Base-by-base conservation (phyloP, 2,888 invertebrate genomes). In the Macropis europaea region DNA sequence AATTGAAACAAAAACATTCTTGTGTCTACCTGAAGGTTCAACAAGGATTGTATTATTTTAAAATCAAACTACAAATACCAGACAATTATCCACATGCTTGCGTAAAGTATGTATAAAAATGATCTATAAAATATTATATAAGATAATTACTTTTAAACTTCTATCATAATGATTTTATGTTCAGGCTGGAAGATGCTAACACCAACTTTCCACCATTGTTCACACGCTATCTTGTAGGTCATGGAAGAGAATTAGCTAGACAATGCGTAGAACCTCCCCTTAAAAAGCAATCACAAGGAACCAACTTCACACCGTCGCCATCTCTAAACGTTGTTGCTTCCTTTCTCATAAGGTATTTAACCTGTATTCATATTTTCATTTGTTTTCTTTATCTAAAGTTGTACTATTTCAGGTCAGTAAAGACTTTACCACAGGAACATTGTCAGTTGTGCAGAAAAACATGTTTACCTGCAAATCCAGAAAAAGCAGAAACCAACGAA, bases 261-360 rank as follows among this genome's bases (percentile, higher is more conserved):
- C 92, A 91, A 84, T 94, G 95, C 88, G 93, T 94, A 0, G 94
- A 95, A 83, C 92, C 94, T 3, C 94, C 95, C 0, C 77, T 94
- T 4, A 93, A 91, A 70, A 91, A 91, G 60, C 92, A 91, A 67
- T 83, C 86, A 32, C 91, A 91, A 75, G 91, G 91, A 67, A 91
- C 92, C 1, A 90, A 91, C 13, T 95, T 95, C 87, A 90, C 91
- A 66, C 92, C 93, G 0, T 90, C 90, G 34, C 93, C 94, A 0
- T 95, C 95, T 11, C 87, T 95, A 38, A 90, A 92, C 70, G 92
- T 92, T 40, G 90, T 93, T 4, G 90, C 92, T 0, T 91, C 92
- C 47, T 95, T 94, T 88, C 89, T 95, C n/a, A 89, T 92, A 71
- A 84, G 82, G 88, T 88, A 63, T 53, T 52, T 64, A 13, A 11